Evolutionary conservation across 2,888 invertebrate species (phyloP), one percentile per base, ranked within the genome.

Genomic region (Caenorhabditis sinica): DNA sequence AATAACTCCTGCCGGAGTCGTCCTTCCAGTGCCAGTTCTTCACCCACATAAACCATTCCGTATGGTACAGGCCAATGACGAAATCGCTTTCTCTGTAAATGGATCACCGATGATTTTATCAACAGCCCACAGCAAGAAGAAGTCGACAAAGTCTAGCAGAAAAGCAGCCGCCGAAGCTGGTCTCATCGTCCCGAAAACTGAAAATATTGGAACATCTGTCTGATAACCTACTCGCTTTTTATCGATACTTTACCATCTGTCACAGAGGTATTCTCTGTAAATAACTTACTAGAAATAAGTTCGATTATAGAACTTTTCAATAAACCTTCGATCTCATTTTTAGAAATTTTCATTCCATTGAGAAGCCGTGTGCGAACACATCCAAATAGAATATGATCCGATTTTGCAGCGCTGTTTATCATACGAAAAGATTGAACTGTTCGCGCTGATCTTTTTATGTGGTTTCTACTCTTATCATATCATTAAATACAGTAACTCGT

Each of bases 41-140:
- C 30, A 72, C 17, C 80, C 80, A 23, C 28, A 71, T 11, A 79
- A 80, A 66, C 66, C 80, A 28, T 66, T 60, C 65, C 72, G 80
- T 17, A 33, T 2, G 9, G 58, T 49, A 4, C 60, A 66, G n/a
- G 17, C 28, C 4, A 5, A 66, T 30, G 80, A 80, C 49, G 71
- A 72, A 51, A 49, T 80, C n/a, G 80, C 66, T 1, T 80, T 80
- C 43, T 80, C 80, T 17, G 49, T 73, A n/a, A 80, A 80, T 51
- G 80, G 80, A 43, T 72, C 80, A 15, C 80, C 80, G 25, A 28
- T 80, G 60, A 25, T 66, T 36, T 23, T 80, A 56, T 1, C 43
- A 60, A n/a, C 13, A 5, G 56, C 58, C 33, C 25, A 8, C 13
- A 53, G 40, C 51, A 36, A 53, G 28, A 56, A 69, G 56, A 63